Base-by-base conservation (phyloP, 2,113 vertebrate species). In the Rynchops niger region DNA sequence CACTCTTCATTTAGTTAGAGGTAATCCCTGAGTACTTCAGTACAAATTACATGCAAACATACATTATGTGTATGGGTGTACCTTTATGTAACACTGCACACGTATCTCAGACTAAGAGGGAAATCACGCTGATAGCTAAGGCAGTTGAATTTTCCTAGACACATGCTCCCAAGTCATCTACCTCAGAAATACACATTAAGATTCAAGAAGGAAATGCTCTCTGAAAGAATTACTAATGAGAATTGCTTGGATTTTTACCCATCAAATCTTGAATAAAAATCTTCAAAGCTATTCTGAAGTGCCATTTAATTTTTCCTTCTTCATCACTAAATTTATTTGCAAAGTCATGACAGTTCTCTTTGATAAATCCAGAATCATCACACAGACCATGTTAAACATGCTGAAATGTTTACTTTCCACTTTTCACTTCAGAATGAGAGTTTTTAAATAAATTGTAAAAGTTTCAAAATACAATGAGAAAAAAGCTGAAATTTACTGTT, bases 1-100 rank as follows among this genome's bases (percentile, higher is more conserved):
- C 56, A 72, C 77, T 95, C 91, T 94, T 96, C 80, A 50, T 94
- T 94, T 91, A 94, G 87, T 91, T 91, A 91, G 86, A 94, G 36
- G 29, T 90, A 97, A 96, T 94, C 71, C 82, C 78, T 45, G 71
- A 93, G 45, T 86, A 42, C 66, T 90, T 77, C 78, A 77, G 73
- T 66, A 95, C 66, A 90, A 94, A 92, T 88, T 90, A 62, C 71
- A 62, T 83, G 71, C 66, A 88, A 88, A 73, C 22, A 38, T 76
- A 58, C 8, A 32, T 80, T 80, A 38, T 79, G 21, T 78, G 23
- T 82, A 62, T 63, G 72, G 16, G 38, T 70, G n/a, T 84, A 38
- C 81, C 52, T 84, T 49, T 78, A 32, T n/a, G 22, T 50, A 70
- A 61, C 59, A 38, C 38, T 77, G 34, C 50, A 42, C 12, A 26